Evolutionary conservation across 2,888 invertebrate genomes (phyloP).

Genomic region (Erpobdella octoculata): DNA sequence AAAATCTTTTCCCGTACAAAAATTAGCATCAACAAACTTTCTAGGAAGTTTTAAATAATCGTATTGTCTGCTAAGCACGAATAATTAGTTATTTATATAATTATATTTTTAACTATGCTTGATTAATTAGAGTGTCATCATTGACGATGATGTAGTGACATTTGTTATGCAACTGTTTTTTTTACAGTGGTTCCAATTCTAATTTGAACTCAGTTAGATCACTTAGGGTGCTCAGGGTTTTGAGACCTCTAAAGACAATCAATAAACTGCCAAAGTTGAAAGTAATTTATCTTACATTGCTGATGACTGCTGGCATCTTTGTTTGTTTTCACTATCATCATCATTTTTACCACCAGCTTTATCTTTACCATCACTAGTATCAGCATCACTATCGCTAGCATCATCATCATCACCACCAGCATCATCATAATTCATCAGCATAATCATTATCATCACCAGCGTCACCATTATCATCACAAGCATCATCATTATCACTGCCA

Average conservation of each 20-base stretch:
- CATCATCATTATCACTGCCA: neutral
- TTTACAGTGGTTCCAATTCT: slow-evolving; percentile 51
- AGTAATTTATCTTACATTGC: slow-evolving; percentile 43
- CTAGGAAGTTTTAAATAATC: no score
- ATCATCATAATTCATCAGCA: neutral
- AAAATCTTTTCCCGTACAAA: no score
- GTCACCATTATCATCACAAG: neutral
- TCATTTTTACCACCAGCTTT: neutral
- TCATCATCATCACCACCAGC: neutral
- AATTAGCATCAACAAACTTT: no score
- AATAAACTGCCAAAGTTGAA: slow-evolving; percentile 95
- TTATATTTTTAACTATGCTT: no score
- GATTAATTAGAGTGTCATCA: no score
- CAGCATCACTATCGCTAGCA: neutral
- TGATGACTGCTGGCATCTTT: neutral
- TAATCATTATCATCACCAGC: neutral
- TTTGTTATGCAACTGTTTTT: no score
- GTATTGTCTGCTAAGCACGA: no score
- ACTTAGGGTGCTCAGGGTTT: slow-evolving; percentile 90
- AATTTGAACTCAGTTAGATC: slow-evolving; percentile 99
- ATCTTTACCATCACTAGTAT: neutral
- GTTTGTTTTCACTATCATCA: neutral
- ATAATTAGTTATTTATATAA: no score
- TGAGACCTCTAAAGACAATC: slow-evolving; percentile 98
- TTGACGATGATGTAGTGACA: no score